Evolutionary conservation across 2,797 vertebrate genomes (phyloP).

Genomic region (Toxotes lorentzi): DNA sequence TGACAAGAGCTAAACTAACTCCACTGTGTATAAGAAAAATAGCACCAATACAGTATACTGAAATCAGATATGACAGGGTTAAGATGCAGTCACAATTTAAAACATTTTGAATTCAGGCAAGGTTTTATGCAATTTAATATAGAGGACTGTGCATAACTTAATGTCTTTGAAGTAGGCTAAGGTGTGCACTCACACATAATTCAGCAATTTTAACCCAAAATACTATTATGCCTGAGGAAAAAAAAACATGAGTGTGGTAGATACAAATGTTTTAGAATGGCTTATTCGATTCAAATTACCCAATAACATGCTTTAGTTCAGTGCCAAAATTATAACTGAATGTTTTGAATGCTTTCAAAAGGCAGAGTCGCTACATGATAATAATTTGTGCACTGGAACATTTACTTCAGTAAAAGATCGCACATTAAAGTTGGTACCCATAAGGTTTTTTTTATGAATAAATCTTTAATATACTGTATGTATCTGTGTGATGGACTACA

Average conservation of each 20-base stretch:
- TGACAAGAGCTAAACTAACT: not conserved
- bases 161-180: not conserved
- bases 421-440: not conserved
- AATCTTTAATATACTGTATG: not conserved
- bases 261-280: not conserved
- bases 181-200: slow-evolving; percentile 6
- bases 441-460: not conserved
- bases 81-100: not conserved
- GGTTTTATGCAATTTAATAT: not conserved
- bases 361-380: not conserved
- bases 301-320: not conserved
- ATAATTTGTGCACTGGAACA: not conserved
- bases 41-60: not conserved
- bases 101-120: not conserved
- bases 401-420: not conserved
- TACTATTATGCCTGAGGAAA: not conserved
- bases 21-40: not conserved
- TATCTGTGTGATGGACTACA: not conserved
- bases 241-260: not conserved
- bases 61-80: not conserved
- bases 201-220: slow-evolving; percentile 4
- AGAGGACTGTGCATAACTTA: slow-evolving; percentile 6
- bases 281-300: not conserved
- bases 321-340: not conserved
- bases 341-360: not conserved